These are phyloP conservation scores for Malurus cyaneus DNA, from an alignment of 2,113 vertebrate species.

Conservation along the genomic window DNA sequence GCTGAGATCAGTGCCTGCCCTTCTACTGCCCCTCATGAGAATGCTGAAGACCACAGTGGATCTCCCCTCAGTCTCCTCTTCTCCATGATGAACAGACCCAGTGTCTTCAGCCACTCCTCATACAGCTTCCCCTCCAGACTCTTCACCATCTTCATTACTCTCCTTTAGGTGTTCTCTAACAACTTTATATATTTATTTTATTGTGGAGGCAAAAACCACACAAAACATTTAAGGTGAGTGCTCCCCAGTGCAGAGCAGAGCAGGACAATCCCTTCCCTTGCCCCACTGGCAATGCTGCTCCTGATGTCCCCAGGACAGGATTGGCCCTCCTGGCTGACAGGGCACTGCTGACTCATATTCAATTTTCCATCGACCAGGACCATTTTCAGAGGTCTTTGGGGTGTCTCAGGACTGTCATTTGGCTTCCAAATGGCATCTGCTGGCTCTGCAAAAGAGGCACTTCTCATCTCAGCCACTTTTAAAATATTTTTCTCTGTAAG, in stretches of 20 bases:
- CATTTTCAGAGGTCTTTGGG: background rate
- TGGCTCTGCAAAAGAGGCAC: background rate
- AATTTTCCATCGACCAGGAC: fast-evolving
- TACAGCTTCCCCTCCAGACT: fast-evolving
- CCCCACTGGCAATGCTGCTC: background rate
- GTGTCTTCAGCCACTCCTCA: background rate
- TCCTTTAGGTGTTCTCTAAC: background rate
- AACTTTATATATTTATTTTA: background rate
- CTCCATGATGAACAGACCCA: background rate
- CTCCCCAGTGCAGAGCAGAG: background rate
- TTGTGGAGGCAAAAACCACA: fast-evolving
- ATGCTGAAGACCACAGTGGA: background rate
- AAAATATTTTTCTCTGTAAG: background rate
- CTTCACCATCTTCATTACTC: background rate
- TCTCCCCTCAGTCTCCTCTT: background rate
- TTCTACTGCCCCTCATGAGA: fast-evolving
- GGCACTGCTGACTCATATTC: fast-evolving
- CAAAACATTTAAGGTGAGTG: background rate
- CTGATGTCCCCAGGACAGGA: background rate
- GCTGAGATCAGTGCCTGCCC: background rate
- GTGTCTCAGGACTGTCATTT: background rate
- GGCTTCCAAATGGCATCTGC: background rate
- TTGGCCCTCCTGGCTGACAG: background rate
- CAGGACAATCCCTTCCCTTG: background rate
- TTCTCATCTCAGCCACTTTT: background rate